phyloP scores from a whole-genome alignment of 2,113 vertebrate genomes.

The Trogon melanurus region DNA sequence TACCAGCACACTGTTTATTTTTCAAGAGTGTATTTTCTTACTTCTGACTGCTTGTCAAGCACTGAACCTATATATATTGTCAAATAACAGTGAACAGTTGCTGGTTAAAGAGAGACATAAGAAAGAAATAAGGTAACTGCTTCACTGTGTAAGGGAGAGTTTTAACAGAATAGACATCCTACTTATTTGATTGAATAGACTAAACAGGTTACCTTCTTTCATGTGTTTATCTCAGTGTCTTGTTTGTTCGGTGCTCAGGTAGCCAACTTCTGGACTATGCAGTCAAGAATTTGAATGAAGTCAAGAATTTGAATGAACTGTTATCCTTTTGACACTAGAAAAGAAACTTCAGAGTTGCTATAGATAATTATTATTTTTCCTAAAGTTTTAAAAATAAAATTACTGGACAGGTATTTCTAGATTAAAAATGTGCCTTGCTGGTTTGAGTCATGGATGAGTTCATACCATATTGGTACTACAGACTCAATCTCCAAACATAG shows the following conservation, averaged over 20 bases:
- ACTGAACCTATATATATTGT: background rate
- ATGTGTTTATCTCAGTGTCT: background rate
- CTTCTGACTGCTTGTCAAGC: slow-evolving; percentile 35
- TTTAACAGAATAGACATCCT: background rate
- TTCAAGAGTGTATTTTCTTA: slow-evolving; percentile 18
- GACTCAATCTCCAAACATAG: background rate
- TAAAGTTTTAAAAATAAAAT: background rate
- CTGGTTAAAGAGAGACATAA: background rate
- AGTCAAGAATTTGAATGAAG: background rate
- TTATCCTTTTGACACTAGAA: background rate
- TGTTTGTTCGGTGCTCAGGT: background rate
- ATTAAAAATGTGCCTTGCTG: background rate
- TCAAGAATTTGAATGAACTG: background rate
- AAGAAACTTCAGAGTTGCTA: background rate
- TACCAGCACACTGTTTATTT: background rate
- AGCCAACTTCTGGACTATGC: background rate
- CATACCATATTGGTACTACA: background rate
- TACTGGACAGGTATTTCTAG: background rate
- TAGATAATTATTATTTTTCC: background rate
- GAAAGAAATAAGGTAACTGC: background rate
- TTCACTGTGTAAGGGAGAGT: background rate
- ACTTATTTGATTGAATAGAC: background rate
- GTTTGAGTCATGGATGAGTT: background rate
- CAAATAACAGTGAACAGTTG: background rate
- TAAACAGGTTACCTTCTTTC: background rate